phyloP scores from a whole-genome alignment of 30 jellyfish, hydroid and myxozoan genomes.

The Hydractinia symbiolongicarpus region DNA sequence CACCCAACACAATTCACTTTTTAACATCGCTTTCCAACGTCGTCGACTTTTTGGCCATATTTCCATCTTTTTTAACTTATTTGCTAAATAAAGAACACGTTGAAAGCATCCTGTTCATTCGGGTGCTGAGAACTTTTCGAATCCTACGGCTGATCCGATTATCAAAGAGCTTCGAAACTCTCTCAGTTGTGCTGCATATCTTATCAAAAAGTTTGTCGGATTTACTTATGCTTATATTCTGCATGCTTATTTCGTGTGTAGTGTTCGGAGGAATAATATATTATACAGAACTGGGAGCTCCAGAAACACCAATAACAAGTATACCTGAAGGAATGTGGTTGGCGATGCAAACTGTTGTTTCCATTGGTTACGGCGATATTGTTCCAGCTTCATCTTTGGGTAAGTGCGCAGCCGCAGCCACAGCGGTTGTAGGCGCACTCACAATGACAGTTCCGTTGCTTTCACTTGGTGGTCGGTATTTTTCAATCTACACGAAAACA shows the following conservation, averaged over 20 bases:
- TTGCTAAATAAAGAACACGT: constrained; percentile 34
- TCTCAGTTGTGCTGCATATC: constrained; percentile 49
- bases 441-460: constrained; percentile 76
- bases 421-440: constrained; percentile 79
- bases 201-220: constrained; percentile 58
- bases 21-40: constrained; percentile 34
- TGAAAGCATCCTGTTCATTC: constrained; percentile 29
- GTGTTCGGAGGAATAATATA: constrained; percentile 64
- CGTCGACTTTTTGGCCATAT: constrained; percentile 59
- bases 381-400: constrained; percentile 69
- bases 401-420: constrained; percentile 52
- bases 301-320: constrained; percentile 50
- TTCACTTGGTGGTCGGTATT: constrained; percentile 76
- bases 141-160: constrained; percentile 64
- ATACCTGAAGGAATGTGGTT: constrained; percentile 92
- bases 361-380: constrained; percentile 90
- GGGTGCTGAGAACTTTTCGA: constrained; percentile 59
- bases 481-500: constrained; percentile 51
- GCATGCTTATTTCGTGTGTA: constrained; percentile 50
- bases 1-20: constrained; percentile 56
- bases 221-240: constrained; percentile 43
- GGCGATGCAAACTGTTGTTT: constrained; percentile 83
- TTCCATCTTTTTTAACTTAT: constrained; percentile 47
- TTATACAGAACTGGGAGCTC: constrained; percentile 46
- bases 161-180: constrained; percentile 52